These are phyloP conservation scores for Tetramorium parvispinum DNA, from an alignment of 1,140 invertebrate species.

Conservation along the genomic window DNA sequence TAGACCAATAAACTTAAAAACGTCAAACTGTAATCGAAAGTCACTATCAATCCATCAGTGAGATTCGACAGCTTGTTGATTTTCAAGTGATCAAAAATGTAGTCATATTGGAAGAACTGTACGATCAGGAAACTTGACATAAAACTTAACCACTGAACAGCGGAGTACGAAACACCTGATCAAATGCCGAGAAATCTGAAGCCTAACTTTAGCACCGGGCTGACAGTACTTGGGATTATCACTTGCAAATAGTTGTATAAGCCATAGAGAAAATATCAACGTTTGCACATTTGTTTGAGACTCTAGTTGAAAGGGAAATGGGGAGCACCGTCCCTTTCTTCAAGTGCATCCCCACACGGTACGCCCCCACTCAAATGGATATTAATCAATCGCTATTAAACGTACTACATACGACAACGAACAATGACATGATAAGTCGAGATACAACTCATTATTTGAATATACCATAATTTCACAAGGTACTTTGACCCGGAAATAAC, in stretches of 20 bases:
- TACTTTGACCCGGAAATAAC: too few species aligned
- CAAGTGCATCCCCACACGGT: background rate
- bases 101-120: constrained; percentile 38
- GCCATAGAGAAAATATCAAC: background rate
- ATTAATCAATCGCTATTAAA: constrained; percentile 29
- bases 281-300: background rate
- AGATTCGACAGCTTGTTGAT: constrained; percentile 7
- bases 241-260: background rate
- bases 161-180: background rate
- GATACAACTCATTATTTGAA: background rate
- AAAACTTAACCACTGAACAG: background rate
- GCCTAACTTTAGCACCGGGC: background rate
- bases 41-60: constrained; percentile 4
- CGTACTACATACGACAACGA: background rate
- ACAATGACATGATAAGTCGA: background rate
- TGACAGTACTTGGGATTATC: background rate
- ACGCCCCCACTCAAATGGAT: background rate
- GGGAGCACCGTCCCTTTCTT: too few species aligned
- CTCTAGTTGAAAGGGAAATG: background rate
- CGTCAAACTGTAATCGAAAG: constrained; percentile 1
- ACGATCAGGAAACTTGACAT: background rate
- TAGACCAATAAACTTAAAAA: constrained; percentile 1
- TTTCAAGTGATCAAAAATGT: constrained; percentile 3
- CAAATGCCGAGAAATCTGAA: constrained; percentile 12
- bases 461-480: background rate